Evolutionary conservation across 2,113 vertebrate species (phyloP).

Genomic region (Vicugna pacos): DNA sequence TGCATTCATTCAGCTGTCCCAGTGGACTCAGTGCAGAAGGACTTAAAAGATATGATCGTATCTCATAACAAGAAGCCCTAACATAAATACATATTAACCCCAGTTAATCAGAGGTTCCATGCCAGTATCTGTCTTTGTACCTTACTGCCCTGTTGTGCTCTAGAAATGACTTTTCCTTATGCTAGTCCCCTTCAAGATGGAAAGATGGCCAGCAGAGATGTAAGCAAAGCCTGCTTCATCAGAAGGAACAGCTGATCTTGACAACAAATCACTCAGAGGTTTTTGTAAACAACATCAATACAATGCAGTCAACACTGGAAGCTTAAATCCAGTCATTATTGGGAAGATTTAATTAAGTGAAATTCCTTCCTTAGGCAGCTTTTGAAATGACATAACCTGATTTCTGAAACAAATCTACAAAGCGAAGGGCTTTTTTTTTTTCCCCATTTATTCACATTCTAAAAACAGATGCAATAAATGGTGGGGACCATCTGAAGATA

Average conservation of each 20-base stretch:
- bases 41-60: not conserved
- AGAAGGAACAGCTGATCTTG: not conserved
- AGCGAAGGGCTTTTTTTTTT: conserved; percentile 61
- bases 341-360: conserved; percentile 81
- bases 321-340: conserved; percentile 81
- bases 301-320: conserved; percentile 74
- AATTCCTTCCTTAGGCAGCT: conserved; percentile 75
- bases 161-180: not conserved
- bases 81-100: not conserved
- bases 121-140: not conserved
- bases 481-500: conserved; percentile 83
- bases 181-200: not conserved
- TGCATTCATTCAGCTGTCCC: not conserved
- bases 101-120: not conserved
- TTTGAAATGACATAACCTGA: conserved; percentile 83
- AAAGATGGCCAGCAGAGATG: not conserved
- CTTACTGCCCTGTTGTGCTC: not conserved
- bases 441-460: conserved; percentile 78
- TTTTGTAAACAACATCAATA: conserved; percentile 60
- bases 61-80: not conserved
- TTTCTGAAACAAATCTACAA: conserved; percentile 81
- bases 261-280: not conserved
- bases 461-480: conserved; percentile 82
- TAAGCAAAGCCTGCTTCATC: not conserved
- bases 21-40: not conserved